Evolutionary conservation across 2,797 vertebrate genomes (phyloP), one percentile per base, ranked within the genome.

Genomic region (Bradypodion ventrale): DNA sequence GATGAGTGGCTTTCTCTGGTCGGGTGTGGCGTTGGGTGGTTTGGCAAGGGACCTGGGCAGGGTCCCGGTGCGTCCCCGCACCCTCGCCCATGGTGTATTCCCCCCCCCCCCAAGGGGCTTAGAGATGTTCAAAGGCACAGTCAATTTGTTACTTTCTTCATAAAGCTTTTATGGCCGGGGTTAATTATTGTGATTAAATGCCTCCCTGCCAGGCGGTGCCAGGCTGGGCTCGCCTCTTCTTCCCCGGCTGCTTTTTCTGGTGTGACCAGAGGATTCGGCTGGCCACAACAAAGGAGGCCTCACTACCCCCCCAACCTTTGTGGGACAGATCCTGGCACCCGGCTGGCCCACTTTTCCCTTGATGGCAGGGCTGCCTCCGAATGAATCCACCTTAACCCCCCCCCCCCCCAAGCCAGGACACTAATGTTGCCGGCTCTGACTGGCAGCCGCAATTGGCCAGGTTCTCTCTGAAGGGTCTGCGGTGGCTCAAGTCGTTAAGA

Each of bases 111-210:
- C n/a, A n/a, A n/a, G 1, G 1, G 89, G 94, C 90, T 62, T 85
- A 84, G 86, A 89, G 93, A 92, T 93, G 91, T 93, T 94, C 95
- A 94, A 94, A 95, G 95, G 91, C 88, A 89, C 92, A 92, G 89
- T 84, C 84, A 85, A 90, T 93, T 93, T 93, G 94, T 93, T 91
- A 59, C 85, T 80, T 87, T 93, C 94, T 85, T 90, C 91, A 7
- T 89, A 93, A 94, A 92, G 65, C 82, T 89, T 96, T 95, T 95
- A 95, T 95, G 91, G 90, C 93, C 88, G 85, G 86, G 90, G 88
- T 95, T n/a, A 96, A 96, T 96, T 94, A 95, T 65, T 91, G 89
- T 94, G 95, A 95, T 95, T 94, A 95, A 80, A 6, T 2, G 92
- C 87, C 91, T 25, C 44, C 90, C 90, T 16, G 44, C 89, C 92